A percentile compares a stretch with the other conserved stretches of the same genome.
These are phyloP conservation scores for Oplegnathus fasciatus DNA, from an alignment of 2,113 vertebrate genomes.

Conservation along the genomic window DNA sequence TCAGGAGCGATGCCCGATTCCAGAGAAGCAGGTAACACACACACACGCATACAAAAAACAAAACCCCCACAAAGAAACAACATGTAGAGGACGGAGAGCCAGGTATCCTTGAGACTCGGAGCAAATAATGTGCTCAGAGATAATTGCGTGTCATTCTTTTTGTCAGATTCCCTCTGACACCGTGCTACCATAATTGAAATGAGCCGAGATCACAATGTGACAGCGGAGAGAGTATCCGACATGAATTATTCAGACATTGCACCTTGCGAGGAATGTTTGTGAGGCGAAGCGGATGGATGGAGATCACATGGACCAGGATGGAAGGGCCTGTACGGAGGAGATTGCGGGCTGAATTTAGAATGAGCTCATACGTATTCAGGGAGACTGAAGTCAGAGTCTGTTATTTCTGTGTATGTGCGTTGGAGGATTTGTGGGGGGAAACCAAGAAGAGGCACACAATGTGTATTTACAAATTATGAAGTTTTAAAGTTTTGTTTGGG, in stretches of 20 bases:
- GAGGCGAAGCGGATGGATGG: constrained; percentile 55
- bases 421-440: constrained; percentile 19
- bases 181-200: constrained; percentile 62
- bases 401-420: constrained; percentile 16
- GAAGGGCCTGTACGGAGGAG: constrained; percentile 48
- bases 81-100: constrained; percentile 34
- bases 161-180: constrained; percentile 64
- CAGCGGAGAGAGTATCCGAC: constrained; percentile 35
- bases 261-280: constrained; percentile 58
- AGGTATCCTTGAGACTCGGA: constrained; percentile 38
- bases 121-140: constrained; percentile 50
- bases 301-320: constrained; percentile 58
- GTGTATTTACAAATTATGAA: not conserved
- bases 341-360: constrained; percentile 54
- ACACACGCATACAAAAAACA: not conserved
- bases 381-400: constrained; percentile 28
- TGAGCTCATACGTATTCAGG: constrained; percentile 53
- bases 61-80: not conserved
- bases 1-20: constrained; percentile 86
- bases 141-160: constrained; percentile 69
- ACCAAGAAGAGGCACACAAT: not conserved
- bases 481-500: not conserved
- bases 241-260: constrained; percentile 73
- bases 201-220: constrained; percentile 69
- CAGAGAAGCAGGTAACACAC: constrained; percentile 89